phyloP scores from a whole-genome alignment of 2,888 invertebrate species.

The Agonum fuliginosum region DNA sequence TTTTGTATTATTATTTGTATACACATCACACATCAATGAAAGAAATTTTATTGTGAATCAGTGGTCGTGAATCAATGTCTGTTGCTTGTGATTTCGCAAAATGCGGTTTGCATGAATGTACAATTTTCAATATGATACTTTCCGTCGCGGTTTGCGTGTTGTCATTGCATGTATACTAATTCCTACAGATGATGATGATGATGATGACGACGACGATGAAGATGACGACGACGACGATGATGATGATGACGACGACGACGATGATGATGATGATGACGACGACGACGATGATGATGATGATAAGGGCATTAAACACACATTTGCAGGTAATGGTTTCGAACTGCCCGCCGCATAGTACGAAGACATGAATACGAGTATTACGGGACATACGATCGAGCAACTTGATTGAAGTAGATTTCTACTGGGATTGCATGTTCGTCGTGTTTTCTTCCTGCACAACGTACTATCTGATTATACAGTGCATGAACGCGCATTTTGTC shows the following conservation, averaged over 20 bases:
- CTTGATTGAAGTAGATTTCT: neutral
- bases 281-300: conserved; percentile 73
- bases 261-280: conserved; percentile 71
- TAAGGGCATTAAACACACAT: conserved; percentile 66
- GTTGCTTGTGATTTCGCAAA: conserved; percentile 36
- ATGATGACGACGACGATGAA: conserved; percentile 73
- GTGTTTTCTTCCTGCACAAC: conserved; percentile 18
- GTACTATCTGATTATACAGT: conserved; percentile 40
- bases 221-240: conserved; percentile 75
- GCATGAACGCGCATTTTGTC: conserved; percentile 67
- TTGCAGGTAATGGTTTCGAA: conserved; percentile 65
- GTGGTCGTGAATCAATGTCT: conserved; percentile 61
- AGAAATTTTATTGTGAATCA: conserved; percentile 50
- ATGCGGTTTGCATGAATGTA: conserved; percentile 67
- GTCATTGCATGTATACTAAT: conserved; percentile 64
- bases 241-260: conserved; percentile 73
- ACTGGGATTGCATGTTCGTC: conserved; percentile 40
- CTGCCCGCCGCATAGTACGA: conserved; percentile 60
- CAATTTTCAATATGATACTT: conserved; percentile 64
- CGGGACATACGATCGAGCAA: conserved; percentile 34
- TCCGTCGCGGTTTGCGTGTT: conserved; percentile 40
- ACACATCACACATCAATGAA: conserved; percentile 61
- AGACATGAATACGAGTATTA: conserved; percentile 40
- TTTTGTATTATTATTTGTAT: conserved; percentile 59
- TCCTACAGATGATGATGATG: conserved; percentile 72